Percentiles rank a stretch among this genome's conserved stretches.
These are phyloP conservation scores for Eulemur coronatus DNA, from an alignment of 2,797 vertebrate species.

Conservation along the genomic window DNA sequence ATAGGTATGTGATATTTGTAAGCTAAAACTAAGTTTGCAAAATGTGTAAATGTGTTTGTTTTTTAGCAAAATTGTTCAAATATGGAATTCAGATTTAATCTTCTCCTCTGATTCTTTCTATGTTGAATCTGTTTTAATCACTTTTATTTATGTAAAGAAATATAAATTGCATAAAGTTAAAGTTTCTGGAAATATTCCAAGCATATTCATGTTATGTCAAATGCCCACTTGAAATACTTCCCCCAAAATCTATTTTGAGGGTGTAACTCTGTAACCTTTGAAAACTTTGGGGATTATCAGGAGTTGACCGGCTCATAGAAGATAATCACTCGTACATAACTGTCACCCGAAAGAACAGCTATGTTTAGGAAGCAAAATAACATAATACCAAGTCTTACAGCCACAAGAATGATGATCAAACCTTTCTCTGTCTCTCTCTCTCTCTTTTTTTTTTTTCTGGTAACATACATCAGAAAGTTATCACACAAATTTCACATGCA, in stretches of 20 bases:
- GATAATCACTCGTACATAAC: constrained; percentile 50
- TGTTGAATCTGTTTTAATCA: not conserved
- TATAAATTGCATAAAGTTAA: not conserved
- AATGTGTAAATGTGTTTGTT: not conserved
- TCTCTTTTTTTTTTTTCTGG: not conserved
- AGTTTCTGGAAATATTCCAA: not conserved
- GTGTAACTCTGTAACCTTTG: constrained; percentile 68
- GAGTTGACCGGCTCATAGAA: constrained; percentile 66
- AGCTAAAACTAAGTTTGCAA: constrained; percentile 50
- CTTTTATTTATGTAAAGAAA: constrained; percentile 26
- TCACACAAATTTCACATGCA: constrained; percentile 59
- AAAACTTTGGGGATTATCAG: constrained; percentile 64
- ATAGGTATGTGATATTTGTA: constrained; percentile 41
- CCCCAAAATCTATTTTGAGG: constrained; percentile 68
- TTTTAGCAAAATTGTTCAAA: constrained; percentile 36
- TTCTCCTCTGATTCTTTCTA: constrained; percentile 28
- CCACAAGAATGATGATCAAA: constrained; percentile 55
- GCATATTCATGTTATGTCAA: constrained; percentile 34
- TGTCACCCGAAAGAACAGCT: not conserved
- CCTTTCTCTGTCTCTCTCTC: not conserved
- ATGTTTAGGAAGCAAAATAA: constrained; percentile 48
- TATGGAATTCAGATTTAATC: constrained; percentile 24
- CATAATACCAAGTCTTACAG: constrained; percentile 61
- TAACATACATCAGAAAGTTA: constrained; percentile 55
- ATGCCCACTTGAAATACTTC: constrained; percentile 24